Base-by-base conservation (phyloP, 2,113 vertebrate species). In the Poicephalus gulielmi region DNA sequence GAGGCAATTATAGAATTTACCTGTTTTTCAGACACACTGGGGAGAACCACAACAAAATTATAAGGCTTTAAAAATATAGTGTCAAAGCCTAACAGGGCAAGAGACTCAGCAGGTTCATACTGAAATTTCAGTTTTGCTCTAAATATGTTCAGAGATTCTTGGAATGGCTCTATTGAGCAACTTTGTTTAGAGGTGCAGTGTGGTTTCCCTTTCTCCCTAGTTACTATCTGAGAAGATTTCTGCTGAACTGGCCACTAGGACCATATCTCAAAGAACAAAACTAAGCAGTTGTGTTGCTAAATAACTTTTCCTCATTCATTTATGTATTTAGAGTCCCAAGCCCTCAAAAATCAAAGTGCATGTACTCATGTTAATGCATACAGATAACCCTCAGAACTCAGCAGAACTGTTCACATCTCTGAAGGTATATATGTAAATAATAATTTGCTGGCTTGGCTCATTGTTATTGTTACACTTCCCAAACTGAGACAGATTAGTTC, bases 241-340 rank as follows among this genome's bases (percentile, higher is more conserved):
- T 43, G 53, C 59, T 43, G 35, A 68, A 18, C 22, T 68, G 57
- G 43, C 19, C 22, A 68, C 22, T 33, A 43, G 25, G 10, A 27
- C 30, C 28, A 9, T 25, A 52, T 13, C 14, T 89, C 35, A 43
- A 47, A 41, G 41, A 63, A 49, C 20, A 41, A 78, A 59, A 39
- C 9, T 3, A 50, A 46, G 17, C 33, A 78, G 25, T 5, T 7
- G 7, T 44, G 8, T 18, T 41, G 20, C 35, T 74, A 47, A 77
- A 91, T 47, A 22, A 17, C 3, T 41, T 53, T 20, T 90, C 28
- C 39, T 77, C 57, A 31, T 43, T n/a, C 24, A 35, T 3, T 69
- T 25, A 1, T 0, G 7, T 11, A 19, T 20, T 50, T 14, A 33
- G 20, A 5, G 31, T 55, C 11, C 30, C 23, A 37, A 0, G 23